Evolutionary conservation across 2,797 vertebrate species (phyloP), one percentile per base, ranked within the genome.

Genomic region (Yasuhikotakia modesta): DNA sequence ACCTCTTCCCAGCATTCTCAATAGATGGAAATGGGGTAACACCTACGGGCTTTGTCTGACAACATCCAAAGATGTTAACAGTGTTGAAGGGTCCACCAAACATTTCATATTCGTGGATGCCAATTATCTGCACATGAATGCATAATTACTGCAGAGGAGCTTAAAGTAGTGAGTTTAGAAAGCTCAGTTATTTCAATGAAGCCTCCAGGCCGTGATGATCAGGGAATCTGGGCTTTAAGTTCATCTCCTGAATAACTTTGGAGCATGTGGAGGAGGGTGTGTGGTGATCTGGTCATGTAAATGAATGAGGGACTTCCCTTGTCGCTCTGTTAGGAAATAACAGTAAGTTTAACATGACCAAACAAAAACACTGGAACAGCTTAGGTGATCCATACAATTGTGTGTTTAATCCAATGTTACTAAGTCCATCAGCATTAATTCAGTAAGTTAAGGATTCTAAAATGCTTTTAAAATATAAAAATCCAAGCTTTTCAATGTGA

Each of bases 101-200:
- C 88, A 87, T 88, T 92, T 93, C 88, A 90, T 88, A 93, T 93
- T 92, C 91, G 93, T 92, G 88, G 87, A 0, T 11, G 71, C 85
- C 89, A 91, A 88, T 91, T 84, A 91, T 88, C 81, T 83, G 82
- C 89, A 90, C 89, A 87, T 90, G 89, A 93, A 93, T 90, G 86
- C 86, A 86, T 91, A 90, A 91, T 90, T 88, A 79, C 85, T 84
- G 76, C 87, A 85, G 86, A 88, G 85, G 82, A 89, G 90, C 86
- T 92, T 93, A 93, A 88, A 84, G 81, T 84, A 83, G 85, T 76
- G 80, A 72, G 82, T 87, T 82, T 88, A 88, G 85, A 89, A 86
- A 84, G 83, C 82, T 73, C 81, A 77, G 70, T 32, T 55, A 69
- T 70, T 43, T 66, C 66, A 80, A 43, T 66, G 52, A 7, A 50